Evolutionary conservation across 2,888 invertebrate genomes (phyloP), one percentile per base, ranked within the genome.

Genomic region (Idaea straminata): DNA sequence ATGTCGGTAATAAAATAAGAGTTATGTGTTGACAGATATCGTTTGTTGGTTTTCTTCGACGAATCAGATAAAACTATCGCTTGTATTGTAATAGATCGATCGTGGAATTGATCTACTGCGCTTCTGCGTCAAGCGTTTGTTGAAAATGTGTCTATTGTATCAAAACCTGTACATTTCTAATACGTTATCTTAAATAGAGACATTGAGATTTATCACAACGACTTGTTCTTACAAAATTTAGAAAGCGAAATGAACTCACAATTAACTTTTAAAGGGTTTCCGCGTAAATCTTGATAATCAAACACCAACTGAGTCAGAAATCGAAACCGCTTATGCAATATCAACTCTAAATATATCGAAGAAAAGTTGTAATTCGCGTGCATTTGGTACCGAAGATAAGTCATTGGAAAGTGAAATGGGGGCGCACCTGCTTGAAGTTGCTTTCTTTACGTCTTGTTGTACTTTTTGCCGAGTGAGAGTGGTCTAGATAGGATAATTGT

Each of bases 391-490:
- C 68, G 77, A 81, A 84, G 86, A 85, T 88, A 87, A 87, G 86
- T 86, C 86, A 84, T 88, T 89, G 89, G 91, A 92, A 92, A 92
- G 92, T 92, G 90, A 91, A 92, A 91, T 89, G 88, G 85, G 91
- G 87, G 83, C 91, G 92, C 92, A 92, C 92, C 91, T 92, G 74
- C 69, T 74, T 66, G 91, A 86, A 86, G 83, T 82, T 89, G 90
- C 90, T 91, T 91, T 92, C 91, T 91, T 92, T 88, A 84, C 85
- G 83, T 87, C 86, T 83, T 86, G 85, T 78, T 83, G 85, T 88
- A 89, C 90, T 91, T 91, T 91, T 91, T 91, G 87, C 88, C 59
- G 84, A 92, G 92, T 88, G 92, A 92, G 92, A 92, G 92, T 92
- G 92, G 88, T 91, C 92, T 90, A 91, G 89, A 88, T 91, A 81